Base-by-base conservation (phyloP, 1,140 invertebrate species). In the Lasioglossum baleicum region DNA sequence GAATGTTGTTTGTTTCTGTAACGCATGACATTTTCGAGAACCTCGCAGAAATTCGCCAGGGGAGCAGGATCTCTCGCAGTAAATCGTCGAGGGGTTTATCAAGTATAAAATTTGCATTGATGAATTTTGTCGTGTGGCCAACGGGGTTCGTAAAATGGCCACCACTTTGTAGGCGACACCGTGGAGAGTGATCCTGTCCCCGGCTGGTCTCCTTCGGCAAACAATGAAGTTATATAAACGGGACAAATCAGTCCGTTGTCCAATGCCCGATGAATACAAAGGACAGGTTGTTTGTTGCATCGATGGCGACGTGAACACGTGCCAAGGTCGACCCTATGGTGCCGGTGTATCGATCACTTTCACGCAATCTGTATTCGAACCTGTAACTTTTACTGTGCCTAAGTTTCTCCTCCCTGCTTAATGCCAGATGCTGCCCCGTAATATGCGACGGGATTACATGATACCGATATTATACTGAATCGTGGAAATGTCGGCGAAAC, bases 251-350 rank as follows among this genome's bases (percentile, higher is more conserved):
- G 31, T 60, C 11, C 15, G 8, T 56, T 22, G 35, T 60, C 15
- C 35, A 56, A 60, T 69, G n/a, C 58, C 58, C 67, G 56, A 70
- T 61, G 42, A 56, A 44, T 31, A 61, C 40, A 60, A 69, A 20
- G 26, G 42, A 69, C 56, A 11, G 17, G 22, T 69, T 20, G n/a
- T 15, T 61, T 63, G 68, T 68, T 44, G 42, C 22, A 31, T 1
- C 7, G 7, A 26, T n/a, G 4, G 15, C 26, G 40, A 53, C 40
- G 31, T 8, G 3, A 20, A 11, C 69, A 72, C 68, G 44, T 56
- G 44, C n/a, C 75, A 11, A 63, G 44, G 44, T 51, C 22, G 22
- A 17, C 17, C 7, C 17, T 20, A 8, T 35, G 35, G 35, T n/a
- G n/a, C 2, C 53, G 42, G 20, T 13, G 17, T 42, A 44, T 72